These are phyloP conservation scores for Pseudois nayaur DNA, from an alignment of 2,113 vertebrate genomes.

Conservation along the genomic window DNA sequence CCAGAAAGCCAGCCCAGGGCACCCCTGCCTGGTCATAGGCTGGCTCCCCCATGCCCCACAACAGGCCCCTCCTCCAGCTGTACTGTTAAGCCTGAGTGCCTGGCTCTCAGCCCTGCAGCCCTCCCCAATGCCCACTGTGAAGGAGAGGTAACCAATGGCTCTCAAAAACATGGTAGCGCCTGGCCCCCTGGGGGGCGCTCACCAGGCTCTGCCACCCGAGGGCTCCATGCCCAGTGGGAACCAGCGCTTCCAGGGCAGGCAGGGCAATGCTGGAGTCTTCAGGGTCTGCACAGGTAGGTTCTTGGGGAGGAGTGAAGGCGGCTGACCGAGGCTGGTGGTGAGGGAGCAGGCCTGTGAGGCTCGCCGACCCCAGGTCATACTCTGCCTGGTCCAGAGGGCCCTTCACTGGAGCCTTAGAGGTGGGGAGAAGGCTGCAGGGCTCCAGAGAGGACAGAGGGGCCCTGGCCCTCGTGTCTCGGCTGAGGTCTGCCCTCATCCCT, in stretches of 20 bases:
- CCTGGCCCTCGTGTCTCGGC: too few relatives aligned
- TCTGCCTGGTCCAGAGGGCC: not conserved
- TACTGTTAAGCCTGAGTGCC: fast-evolving
- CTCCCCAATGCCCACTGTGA: fast-evolving
- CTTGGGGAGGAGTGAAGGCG: not conserved
- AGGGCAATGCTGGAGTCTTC: too few relatives aligned
- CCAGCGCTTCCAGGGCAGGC: fast-evolving
- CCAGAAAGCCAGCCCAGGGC: not conserved
- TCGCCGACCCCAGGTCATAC: not conserved
- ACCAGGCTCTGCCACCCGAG: too few relatives aligned
- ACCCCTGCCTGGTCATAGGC: not conserved
- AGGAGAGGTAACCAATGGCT: fast-evolving
- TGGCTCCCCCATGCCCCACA: not conserved
- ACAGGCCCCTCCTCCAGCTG: not conserved
- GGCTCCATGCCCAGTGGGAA: not conserved
- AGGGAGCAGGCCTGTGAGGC: not conserved
- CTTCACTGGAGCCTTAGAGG: not conserved
- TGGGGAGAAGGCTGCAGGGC: not conserved
- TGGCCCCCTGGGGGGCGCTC: not conserved
- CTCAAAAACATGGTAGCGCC: not conserved
- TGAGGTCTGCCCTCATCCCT: not conserved
- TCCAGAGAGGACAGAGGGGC: not conserved
- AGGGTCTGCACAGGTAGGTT: too few relatives aligned
- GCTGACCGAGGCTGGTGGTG: not conserved
- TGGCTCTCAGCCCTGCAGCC: not conserved